Percentiles rank a stretch among this genome's conserved stretches.
Evolutionary conservation across 2,888 invertebrate genomes (phyloP).

Genomic region (Eristalinus sepulchralis): DNA sequence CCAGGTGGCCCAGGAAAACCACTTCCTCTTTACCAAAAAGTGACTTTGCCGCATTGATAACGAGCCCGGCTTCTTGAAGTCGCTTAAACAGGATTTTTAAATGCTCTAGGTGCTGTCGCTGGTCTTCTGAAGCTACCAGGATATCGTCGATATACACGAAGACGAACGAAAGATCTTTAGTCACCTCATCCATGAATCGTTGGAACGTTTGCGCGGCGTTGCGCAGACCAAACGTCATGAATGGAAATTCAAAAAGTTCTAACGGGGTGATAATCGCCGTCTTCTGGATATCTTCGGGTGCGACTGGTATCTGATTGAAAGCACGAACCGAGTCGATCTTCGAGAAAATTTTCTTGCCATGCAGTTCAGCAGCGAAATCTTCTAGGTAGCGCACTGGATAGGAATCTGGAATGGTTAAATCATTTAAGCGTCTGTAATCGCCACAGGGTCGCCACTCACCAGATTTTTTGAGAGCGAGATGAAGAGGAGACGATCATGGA

Average conservation of each 20-base stretch:
- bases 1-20: background rate
- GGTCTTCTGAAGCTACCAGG: background rate
- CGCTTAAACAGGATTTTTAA: slow-evolving; percentile 15
- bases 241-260: background rate
- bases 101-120: slow-evolving; percentile 1
- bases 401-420: slow-evolving; percentile 74
- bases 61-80: slow-evolving; percentile 4
- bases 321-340: slow-evolving; percentile 14
- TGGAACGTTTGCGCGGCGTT: slow-evolving; percentile 14
- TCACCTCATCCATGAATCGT: slow-evolving; percentile 10
- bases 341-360: slow-evolving; percentile 49
- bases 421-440: slow-evolving; percentile 30
- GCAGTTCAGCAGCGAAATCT: slow-evolving; percentile 50
- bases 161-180: background rate
- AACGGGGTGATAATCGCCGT: background rate
- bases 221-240: background rate
- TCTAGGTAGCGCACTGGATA: slow-evolving; percentile 74
- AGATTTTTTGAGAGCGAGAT: background rate
- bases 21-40: background rate
- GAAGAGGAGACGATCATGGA: background rate
- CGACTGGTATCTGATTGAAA: slow-evolving; percentile 18
- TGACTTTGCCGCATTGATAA: background rate
- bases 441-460: slow-evolving; percentile 19
- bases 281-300: background rate
- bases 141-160: slow-evolving; percentile 7